phyloP scores from a whole-genome alignment of 2,888 invertebrate species.

The Drosophila leonis region DNA sequence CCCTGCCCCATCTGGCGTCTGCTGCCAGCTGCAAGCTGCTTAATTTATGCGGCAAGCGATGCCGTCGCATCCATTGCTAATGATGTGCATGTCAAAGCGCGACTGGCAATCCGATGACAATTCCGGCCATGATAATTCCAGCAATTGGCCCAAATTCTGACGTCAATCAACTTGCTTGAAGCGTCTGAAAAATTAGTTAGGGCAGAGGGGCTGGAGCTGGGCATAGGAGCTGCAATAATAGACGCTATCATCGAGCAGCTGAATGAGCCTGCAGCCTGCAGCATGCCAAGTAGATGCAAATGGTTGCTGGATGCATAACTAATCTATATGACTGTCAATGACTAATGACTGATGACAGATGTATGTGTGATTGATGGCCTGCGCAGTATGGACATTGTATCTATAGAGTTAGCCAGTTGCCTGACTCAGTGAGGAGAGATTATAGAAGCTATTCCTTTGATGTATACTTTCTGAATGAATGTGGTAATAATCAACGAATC shows the following conservation, averaged over 20 bases:
- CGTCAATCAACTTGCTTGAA: slow-evolving; percentile 19
- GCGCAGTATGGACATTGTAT: background rate
- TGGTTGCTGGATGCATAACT: background rate
- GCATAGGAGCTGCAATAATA: background rate
- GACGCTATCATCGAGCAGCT: background rate
- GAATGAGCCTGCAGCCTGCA: background rate
- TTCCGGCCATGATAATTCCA: slow-evolving; percentile 58
- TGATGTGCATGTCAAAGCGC: slow-evolving; percentile 68
- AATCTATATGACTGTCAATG: background rate
- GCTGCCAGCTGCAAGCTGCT: slow-evolving; percentile 44
- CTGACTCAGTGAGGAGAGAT: background rate
- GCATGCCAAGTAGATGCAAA: background rate
- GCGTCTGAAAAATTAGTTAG: background rate
- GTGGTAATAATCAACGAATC: background rate
- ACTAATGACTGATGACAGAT: background rate
- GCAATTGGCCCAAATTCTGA: slow-evolving; percentile 35
- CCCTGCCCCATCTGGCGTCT: background rate
- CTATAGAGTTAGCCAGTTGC: no score
- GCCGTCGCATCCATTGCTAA: slow-evolving; percentile 24
- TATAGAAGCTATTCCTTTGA: no score
- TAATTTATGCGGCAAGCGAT: slow-evolving; percentile 57
- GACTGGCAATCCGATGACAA: slow-evolving; percentile 59
- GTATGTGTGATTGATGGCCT: background rate
- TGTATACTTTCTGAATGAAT: background rate
- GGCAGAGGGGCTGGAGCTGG: background rate